Evolutionary conservation across 2,113 vertebrate genomes (phyloP).

Genomic region (Labeo catla): DNA sequence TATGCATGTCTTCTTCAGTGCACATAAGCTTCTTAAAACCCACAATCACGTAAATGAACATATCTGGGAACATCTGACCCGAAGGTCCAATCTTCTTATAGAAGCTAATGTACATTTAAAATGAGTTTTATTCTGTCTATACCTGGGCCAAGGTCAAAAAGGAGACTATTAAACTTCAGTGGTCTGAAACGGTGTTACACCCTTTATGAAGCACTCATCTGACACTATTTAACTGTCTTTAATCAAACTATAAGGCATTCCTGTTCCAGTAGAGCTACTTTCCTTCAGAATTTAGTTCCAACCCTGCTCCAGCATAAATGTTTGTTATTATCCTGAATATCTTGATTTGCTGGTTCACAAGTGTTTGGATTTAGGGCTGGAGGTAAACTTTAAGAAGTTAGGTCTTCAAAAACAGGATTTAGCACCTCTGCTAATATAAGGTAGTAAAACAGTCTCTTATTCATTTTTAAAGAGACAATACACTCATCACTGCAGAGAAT

Average conservation of each 20-base stretch:
- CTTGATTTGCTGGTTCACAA: not conserved
- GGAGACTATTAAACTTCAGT: not conserved
- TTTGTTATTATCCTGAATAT: not conserved
- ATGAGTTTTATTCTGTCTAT: not conserved
- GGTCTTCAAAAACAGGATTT: not conserved
- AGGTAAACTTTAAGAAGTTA: not conserved
- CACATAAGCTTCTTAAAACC: conserved; percentile 42
- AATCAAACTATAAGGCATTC: not conserved
- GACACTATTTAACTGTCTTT: not conserved
- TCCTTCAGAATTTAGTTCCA: not conserved
- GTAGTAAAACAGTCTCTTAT: not conserved
- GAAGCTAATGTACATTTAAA: not conserved
- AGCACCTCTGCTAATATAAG: not conserved
- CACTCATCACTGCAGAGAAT: not conserved
- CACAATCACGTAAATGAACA: conserved; percentile 14
- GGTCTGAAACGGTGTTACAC: not conserved
- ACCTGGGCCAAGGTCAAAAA: not conserved
- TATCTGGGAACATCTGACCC: not conserved
- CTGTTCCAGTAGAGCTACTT: not conserved
- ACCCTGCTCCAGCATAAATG: not conserved
- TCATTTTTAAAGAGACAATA: not conserved
- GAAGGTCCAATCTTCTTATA: conserved; percentile 5
- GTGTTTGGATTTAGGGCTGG: not conserved
- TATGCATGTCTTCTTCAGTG: not conserved
- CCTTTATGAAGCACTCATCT: not conserved